These are phyloP conservation scores for Galerucella calmariensis DNA, from an alignment of 2,888 invertebrate species.

Conservation along the genomic window DNA sequence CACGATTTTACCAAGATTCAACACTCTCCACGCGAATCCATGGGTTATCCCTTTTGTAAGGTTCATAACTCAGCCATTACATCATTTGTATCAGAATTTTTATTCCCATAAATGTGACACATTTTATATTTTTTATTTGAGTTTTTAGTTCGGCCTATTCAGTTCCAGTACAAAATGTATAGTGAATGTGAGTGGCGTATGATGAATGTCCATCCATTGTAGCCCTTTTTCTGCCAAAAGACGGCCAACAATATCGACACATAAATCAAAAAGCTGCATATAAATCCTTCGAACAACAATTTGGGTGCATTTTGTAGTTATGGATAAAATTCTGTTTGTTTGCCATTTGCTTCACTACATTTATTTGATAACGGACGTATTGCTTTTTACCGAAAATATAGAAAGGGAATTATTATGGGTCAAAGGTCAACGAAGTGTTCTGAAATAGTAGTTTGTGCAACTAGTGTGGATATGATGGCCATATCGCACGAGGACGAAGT, in stretches of 20 bases:
- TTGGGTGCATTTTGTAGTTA: constrained; percentile 51
- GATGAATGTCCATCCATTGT: constrained; percentile 62
- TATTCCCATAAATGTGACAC: background rate
- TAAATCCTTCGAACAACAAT: constrained; percentile 59
- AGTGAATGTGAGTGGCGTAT: constrained; percentile 48
- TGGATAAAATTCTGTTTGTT: constrained; percentile 22
- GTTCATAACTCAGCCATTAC: too few species aligned
- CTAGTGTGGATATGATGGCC: too few species aligned
- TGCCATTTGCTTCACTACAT: constrained; percentile 11
- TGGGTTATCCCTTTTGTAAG: too few species aligned
- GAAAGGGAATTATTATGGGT: background rate
- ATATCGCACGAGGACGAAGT: too few species aligned
- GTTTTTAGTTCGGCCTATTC: background rate
- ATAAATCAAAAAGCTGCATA: constrained; percentile 65
- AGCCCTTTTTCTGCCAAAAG: constrained; percentile 61
- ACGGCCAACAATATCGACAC: constrained; percentile 63
- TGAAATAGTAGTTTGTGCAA: too few species aligned
- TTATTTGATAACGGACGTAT: background rate
- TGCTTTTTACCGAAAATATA: background rate
- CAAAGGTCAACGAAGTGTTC: background rate
- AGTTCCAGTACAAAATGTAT: constrained; percentile 8
- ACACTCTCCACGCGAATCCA: too few species aligned
- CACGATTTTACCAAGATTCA: too few species aligned
- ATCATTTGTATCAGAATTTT: too few species aligned
- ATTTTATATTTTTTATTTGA: background rate